Evolutionary conservation across 2,113 vertebrate species (phyloP), one percentile per base, ranked within the genome.

Genomic region (Elanoides forficatus): DNA sequence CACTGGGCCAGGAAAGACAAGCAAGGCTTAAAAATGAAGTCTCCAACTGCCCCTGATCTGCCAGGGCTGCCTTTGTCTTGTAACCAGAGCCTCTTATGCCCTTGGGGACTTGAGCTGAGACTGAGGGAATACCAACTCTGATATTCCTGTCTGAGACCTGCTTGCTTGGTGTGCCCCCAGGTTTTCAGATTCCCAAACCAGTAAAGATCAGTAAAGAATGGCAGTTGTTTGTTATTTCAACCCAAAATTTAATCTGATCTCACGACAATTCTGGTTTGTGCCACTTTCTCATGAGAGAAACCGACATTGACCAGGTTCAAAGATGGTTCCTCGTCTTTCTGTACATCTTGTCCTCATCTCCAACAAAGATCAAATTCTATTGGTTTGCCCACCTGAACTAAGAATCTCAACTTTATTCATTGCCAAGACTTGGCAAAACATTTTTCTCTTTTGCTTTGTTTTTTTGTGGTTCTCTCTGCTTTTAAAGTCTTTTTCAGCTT

Each of bases 401-500:
- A 68, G n/a, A 60, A 63, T 63, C 30, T 65, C 20, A 63, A 19
- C 13, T 50, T 47, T 25, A 36, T 36, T 76, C 3, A 43, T 26
- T 81, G 30, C 8, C 27, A 45, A 66, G 62, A 22, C 13, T 32
- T 56, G 15, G 30, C 9, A 90, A 85, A 88, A 70, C 12, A 4
- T 65, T 82, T 52, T 75, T 43, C 59, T 70, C 11, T 70, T 88
- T 76, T 68, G 9, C 45, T 88, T 91, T 68, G 26, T 7, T 23
- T 71, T 67, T 82, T 81, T 71, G 7, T 3, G 0, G 17, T 58
- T 90, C 66, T 55, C 23, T 55, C 13, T 88, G 34, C 3, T 78
- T 84, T 79, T 43, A 50, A 36, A 56, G 16, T 20, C 6, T 68
- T 87, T 91, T 91, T 86, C 70, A 89, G 26, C 29, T 91, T 96